phyloP scores from a whole-genome alignment of 2,888 invertebrate genomes.

The Pasiphila rectangulata region DNA sequence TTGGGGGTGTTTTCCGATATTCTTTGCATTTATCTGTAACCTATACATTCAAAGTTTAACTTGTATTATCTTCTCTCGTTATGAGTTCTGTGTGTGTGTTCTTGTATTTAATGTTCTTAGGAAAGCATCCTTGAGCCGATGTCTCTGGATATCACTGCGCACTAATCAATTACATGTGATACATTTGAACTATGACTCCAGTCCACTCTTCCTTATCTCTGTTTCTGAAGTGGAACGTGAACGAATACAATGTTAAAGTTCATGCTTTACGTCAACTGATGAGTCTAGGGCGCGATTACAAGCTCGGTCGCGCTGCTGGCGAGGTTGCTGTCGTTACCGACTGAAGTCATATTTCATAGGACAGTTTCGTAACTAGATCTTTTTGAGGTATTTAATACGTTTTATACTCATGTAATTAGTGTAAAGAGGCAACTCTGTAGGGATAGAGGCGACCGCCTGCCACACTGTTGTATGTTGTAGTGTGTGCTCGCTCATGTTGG shows the following conservation, averaged over 20 bases:
- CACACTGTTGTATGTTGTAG: slow-evolving; percentile 15
- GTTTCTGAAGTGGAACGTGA: no score
- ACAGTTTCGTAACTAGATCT: slow-evolving; percentile 55
- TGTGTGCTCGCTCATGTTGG: slow-evolving; percentile 10
- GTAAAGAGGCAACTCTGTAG: slow-evolving; percentile 56
- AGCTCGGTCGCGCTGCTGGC: no score
- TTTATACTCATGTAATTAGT: slow-evolving; percentile 75
- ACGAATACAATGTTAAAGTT: no score
- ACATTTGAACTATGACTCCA: slow-evolving; percentile 55
- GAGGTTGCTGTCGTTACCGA: no score
- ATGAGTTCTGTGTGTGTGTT: slow-evolving; percentile 21
- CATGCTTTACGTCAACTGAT: no score
- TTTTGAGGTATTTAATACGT: slow-evolving; percentile 77
- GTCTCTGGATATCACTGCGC: slow-evolving; percentile 33
- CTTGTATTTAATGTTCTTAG: slow-evolving; percentile 36
- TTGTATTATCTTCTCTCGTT: slow-evolving; percentile 1
- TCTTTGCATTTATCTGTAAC: slow-evolving; percentile 29
- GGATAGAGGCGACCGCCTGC: slow-evolving; percentile 21
- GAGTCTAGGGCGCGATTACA: no score
- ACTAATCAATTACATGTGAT: slow-evolving; percentile 52
- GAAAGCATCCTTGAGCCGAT: slow-evolving; percentile 47
- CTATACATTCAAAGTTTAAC: slow-evolving; percentile 6
- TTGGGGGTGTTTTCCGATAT: slow-evolving; percentile 49
- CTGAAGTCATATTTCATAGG: slow-evolving; percentile 52
- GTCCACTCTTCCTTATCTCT: slow-evolving; percentile 24